Evolutionary conservation across 1,140 invertebrate genomes (phyloP), one percentile per base, ranked within the genome.

Genomic region (Vollenhovia emeryi): DNA sequence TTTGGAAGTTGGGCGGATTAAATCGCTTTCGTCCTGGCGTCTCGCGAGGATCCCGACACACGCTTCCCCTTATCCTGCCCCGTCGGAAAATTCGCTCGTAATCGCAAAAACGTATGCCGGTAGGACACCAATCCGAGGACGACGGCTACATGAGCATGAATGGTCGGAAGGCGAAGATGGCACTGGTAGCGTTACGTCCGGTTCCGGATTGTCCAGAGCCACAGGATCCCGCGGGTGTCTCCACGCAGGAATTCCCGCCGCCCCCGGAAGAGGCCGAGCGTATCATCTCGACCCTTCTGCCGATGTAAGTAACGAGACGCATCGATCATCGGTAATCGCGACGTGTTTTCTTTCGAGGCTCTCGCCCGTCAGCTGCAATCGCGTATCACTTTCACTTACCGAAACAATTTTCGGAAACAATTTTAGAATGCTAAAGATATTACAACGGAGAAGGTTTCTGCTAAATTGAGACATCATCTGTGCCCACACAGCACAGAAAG

Each of bases 131-230:
- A 93, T 98, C 97, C 52, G 97, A 98, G 94, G 97, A 98, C 96
- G 97, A 98, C 96, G 97, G 97, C 93, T 98, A 98, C 94, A 98
- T 98, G 97, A 98, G 97, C 95, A 97, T 98, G 96, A 98, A 98
- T 96, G 97, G 97, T 87, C 96, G 97, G 93, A 96, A 97, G 95
- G 95, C 96, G 82, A 97, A 97, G 92, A 97, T 97, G 95, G 96
- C 96, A 91, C 93, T 97, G 92, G 95, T 95, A 90, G 94, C 96
- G 91, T 95, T 97, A 92, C 96, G 96, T 94, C 96, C 96, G 86
- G 96, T 96, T 89, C 96, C 96, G 89, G 96, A 97, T 91, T 96
- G 94, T 85, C 95, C 95, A 43, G 94, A 95, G 86, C 94, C 96
- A 76, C 96, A 96, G 91, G 96, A 96, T 91, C 94, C 95, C 21